A percentile compares a stretch with the other conserved stretches of the same genome.
Conservation (phyloP, 2,113 vertebrate species). For the Chlorodrepanis virens region DNA sequence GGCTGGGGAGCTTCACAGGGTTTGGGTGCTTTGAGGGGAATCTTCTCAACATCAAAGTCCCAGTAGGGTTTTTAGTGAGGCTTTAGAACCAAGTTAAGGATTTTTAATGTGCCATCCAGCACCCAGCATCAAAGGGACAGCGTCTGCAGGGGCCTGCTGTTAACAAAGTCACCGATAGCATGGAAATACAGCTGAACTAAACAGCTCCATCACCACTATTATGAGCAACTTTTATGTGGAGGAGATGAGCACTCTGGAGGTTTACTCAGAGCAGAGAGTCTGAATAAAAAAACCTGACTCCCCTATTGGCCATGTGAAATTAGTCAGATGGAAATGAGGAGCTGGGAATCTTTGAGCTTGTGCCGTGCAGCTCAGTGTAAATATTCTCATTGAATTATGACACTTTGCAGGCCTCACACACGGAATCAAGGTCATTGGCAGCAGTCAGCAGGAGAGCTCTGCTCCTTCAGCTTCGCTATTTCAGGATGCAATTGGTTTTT, state of each 20-base stretch:
- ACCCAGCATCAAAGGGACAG: slow-evolving; percentile 8
- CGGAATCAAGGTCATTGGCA: not conserved
- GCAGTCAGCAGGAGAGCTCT: not conserved
- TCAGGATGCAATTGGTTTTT: not conserved
- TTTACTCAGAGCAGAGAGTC: not conserved
- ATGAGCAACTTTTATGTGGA: not conserved
- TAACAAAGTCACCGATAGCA: not conserved
- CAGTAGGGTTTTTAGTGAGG: slow-evolving; percentile 18
- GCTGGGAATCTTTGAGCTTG: not conserved
- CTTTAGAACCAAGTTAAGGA: slow-evolving; percentile 4
- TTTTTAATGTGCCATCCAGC: not conserved
- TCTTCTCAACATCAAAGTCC: slow-evolving; percentile 57
- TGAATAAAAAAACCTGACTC: not conserved
- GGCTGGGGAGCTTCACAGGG: slow-evolving; percentile 7
- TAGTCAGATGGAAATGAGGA: not conserved
- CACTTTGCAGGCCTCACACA: not conserved
- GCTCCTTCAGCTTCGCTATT: not conserved
- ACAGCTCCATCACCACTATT: not conserved
- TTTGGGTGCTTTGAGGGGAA: not conserved
- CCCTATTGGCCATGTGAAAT: not conserved
- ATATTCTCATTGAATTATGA: not conserved
- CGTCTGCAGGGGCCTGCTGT: not conserved
- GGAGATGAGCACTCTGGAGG: not conserved
- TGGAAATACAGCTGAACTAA: not conserved
- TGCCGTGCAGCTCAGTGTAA: not conserved